Evolutionary conservation across 2,113 vertebrate genomes (phyloP), one percentile per base, ranked within the genome.

Genomic region (Cryptotis parvus): DNA sequence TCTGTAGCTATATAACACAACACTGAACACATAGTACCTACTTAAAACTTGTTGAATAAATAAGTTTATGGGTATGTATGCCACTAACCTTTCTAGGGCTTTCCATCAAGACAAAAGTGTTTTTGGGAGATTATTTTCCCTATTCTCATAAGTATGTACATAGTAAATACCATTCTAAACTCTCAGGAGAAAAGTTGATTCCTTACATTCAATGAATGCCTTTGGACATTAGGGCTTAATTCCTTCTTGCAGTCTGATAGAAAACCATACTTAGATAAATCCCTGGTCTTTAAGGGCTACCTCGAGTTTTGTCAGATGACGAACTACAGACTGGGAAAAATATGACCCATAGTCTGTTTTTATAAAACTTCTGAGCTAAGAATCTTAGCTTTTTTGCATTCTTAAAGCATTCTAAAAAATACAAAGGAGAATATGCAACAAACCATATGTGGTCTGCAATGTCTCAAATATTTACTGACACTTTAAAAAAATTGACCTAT

Each of bases 121-220:
- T 43, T 76, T 33, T 90, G 31, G 81, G 31, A 63, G 61, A 78
- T 73, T 72, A 69, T 80, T 93, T 83, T 63, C 45, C 72, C 52
- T 83, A 39, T 43, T 85, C 27, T 89, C 3, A 20, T 80, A 87
- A 91, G 33, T 84, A 68, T 55, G 33, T 45, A 16, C 9, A 37
- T 7, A 91, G 65, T 45, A 89, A 91, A 89, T 66, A 70, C 52
- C n/a, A 70, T 24, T 63, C 76, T 43, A 31, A n/a, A 81, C 16
- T 20, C 5, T 2, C n/a, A 77, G 16, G 20, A 33, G 6, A 65
- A 18, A 74, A 85, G 33, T 10, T 74, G 15, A 74, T 72, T 94
- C 55, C 31, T 63, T 22, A n/a, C 3, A 35, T 31, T 43, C 27
- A 84, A 55, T 6, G 11, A 18, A 65, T 43, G 9, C 35, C 69